Percentiles rank a stretch among this genome's conserved stretches.
Evolutionary conservation across 2,797 vertebrate species (phyloP).

Genomic region (Brotula barbata): DNA sequence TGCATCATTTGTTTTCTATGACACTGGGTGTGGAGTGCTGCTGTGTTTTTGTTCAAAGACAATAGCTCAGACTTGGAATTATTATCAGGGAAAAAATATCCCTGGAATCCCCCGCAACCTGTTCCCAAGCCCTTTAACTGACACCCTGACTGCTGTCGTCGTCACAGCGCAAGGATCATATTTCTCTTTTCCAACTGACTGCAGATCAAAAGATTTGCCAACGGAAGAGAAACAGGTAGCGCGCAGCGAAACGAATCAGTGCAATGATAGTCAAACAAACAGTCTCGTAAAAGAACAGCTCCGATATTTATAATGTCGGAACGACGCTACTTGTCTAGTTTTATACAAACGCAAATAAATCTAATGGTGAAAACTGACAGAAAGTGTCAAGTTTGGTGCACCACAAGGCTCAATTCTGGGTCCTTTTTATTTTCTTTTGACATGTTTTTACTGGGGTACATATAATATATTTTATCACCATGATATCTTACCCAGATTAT

Average conservation of each 20-base stretch:
- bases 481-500: too few relatives aligned
- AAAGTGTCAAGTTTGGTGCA: too few relatives aligned
- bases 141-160: conserved; percentile 47
- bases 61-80: conserved; percentile 71
- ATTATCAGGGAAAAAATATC: conserved; percentile 80
- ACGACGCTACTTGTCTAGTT: too few relatives aligned
- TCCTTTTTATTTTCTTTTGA: too few relatives aligned
- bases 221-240: conserved; percentile 18
- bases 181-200: conserved; percentile 71
- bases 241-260: background rate
- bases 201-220: conserved; percentile 46
- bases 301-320: too few relatives aligned
- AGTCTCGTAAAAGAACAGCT: too few relatives aligned
- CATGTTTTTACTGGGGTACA: too few relatives aligned
- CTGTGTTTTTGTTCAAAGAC: conserved; percentile 53
- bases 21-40: conserved; percentile 63
- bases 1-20: conserved; percentile 40
- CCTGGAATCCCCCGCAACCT: conserved; percentile 84
- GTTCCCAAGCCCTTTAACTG: conserved; percentile 70
- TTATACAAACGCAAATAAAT: too few relatives aligned
- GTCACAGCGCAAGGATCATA: conserved; percentile 61
- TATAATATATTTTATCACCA: too few relatives aligned
- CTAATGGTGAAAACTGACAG: too few relatives aligned
- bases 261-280: background rate
- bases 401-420: too few relatives aligned